Conservation (phyloP, 2,797 vertebrate genomes). For the Chelidonichthys spinosus region DNA sequence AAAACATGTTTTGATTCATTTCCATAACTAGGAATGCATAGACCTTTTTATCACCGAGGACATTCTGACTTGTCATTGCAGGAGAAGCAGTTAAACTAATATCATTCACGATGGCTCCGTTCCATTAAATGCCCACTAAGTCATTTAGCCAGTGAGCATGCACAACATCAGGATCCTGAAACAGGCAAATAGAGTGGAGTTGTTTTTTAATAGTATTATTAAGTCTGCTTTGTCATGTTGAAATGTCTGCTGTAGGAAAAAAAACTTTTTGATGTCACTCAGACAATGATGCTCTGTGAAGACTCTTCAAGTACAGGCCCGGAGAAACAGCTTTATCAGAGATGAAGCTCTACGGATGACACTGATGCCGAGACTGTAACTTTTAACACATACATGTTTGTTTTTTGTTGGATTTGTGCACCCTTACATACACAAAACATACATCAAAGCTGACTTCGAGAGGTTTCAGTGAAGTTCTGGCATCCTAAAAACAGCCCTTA, state of each 20-base stretch:
- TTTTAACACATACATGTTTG: background rate
- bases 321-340: background rate
- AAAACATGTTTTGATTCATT: slow-evolving; percentile 2
- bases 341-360: background rate
- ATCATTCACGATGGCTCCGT: background rate
- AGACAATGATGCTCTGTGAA: background rate
- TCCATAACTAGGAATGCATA: background rate
- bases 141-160: slow-evolving; percentile 3
- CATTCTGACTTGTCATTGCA: background rate
- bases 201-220: background rate
- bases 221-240: background rate
- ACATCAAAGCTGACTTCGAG: background rate
- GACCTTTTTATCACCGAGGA: background rate
- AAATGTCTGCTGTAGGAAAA: background rate
- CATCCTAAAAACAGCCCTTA: background rate
- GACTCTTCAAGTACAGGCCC: background rate
- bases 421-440: background rate
- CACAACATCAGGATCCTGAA: slow-evolving; percentile 2
- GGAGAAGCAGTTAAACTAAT: slow-evolving; percentile 10
- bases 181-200: background rate
- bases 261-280: background rate
- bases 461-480: slow-evolving; percentile 20
- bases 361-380: background rate
- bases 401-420: background rate
- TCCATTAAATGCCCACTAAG: slow-evolving; percentile 8